phyloP scores from a whole-genome alignment of 35 echinoderm and acorn worm genomes.

The Chiridota heheva region DNA sequence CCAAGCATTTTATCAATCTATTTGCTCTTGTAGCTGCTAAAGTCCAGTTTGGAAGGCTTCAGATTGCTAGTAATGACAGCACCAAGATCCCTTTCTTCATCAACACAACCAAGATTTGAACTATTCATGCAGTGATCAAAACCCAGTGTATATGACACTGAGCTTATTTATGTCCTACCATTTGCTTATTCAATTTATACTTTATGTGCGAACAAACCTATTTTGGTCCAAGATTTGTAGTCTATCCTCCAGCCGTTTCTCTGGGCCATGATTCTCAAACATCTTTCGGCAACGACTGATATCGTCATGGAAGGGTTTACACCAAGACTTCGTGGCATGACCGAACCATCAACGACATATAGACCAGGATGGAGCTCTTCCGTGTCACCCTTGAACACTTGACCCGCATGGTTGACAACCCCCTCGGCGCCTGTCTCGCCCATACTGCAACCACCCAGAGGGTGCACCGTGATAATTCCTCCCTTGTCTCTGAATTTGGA shows the following conservation, averaged over 20 bases:
- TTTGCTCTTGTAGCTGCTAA: no score
- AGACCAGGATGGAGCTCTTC: constrained; percentile 41
- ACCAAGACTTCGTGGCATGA: constrained; percentile 68
- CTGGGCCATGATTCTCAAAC: constrained; percentile 49
- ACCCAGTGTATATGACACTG: no score
- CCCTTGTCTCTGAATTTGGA: constrained; percentile 23
- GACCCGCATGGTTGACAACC: constrained; percentile 61
- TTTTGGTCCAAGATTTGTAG: constrained; percentile 30
- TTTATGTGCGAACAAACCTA: no score
- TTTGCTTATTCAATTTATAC: no score
- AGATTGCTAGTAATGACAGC: no score
- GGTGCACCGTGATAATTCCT: constrained; percentile 36
- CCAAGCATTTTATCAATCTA: no score
- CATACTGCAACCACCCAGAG: constrained; percentile 40
- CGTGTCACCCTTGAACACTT: constrained; percentile 52
- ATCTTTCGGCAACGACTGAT: constrained; percentile 59
- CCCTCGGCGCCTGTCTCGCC: constrained; percentile 25
- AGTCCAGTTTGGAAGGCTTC: no score
- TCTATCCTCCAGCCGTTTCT: constrained; percentile 59
- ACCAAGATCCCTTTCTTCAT: no score
- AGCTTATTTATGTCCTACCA: no score
- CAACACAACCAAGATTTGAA: no score
- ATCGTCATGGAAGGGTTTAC: constrained; percentile 65
- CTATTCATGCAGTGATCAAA: no score
- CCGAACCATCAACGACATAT: constrained; percentile 62